Evolutionary conservation across 1,140 invertebrate genomes (phyloP).

Genomic region (Chironomus striatipennis): DNA sequence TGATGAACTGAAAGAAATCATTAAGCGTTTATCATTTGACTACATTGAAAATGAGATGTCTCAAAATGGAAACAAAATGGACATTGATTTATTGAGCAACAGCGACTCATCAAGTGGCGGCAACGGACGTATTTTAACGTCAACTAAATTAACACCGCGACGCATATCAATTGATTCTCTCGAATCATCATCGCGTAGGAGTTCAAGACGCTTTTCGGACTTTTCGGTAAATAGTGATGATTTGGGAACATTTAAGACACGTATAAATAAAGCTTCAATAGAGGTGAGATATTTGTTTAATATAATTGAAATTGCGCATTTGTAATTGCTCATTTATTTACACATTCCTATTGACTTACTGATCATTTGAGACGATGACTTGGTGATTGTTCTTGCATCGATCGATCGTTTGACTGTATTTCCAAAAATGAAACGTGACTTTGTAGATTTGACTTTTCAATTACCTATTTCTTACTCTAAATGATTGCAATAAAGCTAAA

Average conservation of each 20-base stretch:
- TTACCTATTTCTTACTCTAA: no score
- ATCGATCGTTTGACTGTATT: no score
- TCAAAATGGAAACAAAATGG: conserved; percentile 1
- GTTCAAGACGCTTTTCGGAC: conserved; percentile 20
- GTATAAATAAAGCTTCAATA: conserved; percentile 1
- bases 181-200: conserved; percentile 18
- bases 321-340: background rate
- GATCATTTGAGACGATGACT: no score
- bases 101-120: conserved; percentile 20
- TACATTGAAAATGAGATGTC: conserved; percentile 17
- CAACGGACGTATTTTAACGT: background rate
- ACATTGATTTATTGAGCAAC: conserved; percentile 9
- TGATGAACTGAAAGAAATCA: conserved; percentile 12
- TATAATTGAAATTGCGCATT: background rate
- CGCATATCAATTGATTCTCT: conserved; percentile 18
- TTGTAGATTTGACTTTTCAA: no score
- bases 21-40: conserved; percentile 19
- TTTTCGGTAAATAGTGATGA: conserved; percentile 17
- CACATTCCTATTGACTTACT: no score
- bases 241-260: background rate
- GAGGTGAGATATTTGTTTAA: background rate
- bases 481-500: no score
- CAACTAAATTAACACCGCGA: background rate
- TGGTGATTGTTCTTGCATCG: no score
- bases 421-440: no score